A percentile compares a stretch with the other conserved stretches of the same genome.
Conservation (phyloP, 2,113 vertebrate species). For the Diadophis punctatus region DNA sequence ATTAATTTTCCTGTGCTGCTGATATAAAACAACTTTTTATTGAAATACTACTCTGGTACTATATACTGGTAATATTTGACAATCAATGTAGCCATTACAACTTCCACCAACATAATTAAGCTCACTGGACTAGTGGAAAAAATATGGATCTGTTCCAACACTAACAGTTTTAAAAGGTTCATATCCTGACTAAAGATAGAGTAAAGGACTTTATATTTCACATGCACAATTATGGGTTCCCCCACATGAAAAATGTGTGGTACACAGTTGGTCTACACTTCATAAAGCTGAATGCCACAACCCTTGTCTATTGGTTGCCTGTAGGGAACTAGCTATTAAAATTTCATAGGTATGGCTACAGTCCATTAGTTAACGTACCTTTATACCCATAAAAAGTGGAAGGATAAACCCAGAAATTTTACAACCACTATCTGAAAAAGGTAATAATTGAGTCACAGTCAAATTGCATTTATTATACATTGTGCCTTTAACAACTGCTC, state of each 20-base stretch:
- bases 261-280: constrained; percentile 35
- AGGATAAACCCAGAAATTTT: constrained; percentile 61
- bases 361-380: constrained; percentile 61
- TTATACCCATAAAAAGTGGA: constrained; percentile 55
- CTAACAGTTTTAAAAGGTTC: constrained; percentile 18
- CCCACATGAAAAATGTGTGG: constrained; percentile 26
- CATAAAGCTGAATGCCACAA: constrained; percentile 42
- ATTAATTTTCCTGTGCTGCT: neutral
- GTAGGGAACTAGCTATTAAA: constrained; percentile 57
- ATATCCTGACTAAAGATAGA: constrained; percentile 15
- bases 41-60: constrained; percentile 7
- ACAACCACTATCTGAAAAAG: constrained; percentile 53
- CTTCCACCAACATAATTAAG: neutral
- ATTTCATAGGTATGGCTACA: constrained; percentile 59
- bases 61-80: neutral
- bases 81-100: neutral
- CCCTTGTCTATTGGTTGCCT: constrained; percentile 46
- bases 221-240: constrained; percentile 13
- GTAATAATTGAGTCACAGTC: constrained; percentile 31
- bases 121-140: neutral
- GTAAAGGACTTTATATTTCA: constrained; percentile 10
- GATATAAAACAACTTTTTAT: neutral
- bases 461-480: constrained; percentile 48
- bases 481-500: constrained; percentile 47
- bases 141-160: neutral